These are phyloP conservation scores for Parauchenoglanis ngamensis DNA, from an alignment of 2,797 vertebrate genomes.

Conservation along the genomic window DNA sequence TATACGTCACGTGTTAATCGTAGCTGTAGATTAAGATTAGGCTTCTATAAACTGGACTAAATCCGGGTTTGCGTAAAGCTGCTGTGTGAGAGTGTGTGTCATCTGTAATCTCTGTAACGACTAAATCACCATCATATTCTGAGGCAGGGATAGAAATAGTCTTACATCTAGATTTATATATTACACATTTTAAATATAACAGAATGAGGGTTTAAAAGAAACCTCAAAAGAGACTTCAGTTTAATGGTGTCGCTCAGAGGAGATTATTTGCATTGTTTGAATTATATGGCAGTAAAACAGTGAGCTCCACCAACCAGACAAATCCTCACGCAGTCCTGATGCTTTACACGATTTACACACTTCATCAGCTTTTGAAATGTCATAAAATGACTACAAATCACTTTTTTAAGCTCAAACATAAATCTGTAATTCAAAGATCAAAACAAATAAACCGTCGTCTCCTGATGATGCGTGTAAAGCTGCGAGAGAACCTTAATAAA, in stretches of 20 bases:
- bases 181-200: background rate
- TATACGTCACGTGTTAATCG: background rate
- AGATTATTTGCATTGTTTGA: background rate
- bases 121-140: background rate
- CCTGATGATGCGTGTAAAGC: no score
- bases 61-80: background rate
- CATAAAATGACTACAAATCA: no score
- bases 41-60: background rate
- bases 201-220: no score
- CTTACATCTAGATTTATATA: background rate
- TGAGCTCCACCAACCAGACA: no score
- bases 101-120: background rate
- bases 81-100: background rate
- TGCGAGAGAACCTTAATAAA: no score
- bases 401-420: no score
- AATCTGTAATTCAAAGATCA: no score
- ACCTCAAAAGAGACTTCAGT: background rate
- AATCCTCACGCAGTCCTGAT: no score
- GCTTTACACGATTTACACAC: no score
- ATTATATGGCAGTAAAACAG: no score
- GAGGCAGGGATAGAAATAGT: background rate
- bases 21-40: background rate
- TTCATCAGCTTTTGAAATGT: no score
- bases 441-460: no score
- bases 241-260: background rate